phyloP scores from a whole-genome alignment of 2,888 invertebrate genomes.

The Latheticus oryzae region DNA sequence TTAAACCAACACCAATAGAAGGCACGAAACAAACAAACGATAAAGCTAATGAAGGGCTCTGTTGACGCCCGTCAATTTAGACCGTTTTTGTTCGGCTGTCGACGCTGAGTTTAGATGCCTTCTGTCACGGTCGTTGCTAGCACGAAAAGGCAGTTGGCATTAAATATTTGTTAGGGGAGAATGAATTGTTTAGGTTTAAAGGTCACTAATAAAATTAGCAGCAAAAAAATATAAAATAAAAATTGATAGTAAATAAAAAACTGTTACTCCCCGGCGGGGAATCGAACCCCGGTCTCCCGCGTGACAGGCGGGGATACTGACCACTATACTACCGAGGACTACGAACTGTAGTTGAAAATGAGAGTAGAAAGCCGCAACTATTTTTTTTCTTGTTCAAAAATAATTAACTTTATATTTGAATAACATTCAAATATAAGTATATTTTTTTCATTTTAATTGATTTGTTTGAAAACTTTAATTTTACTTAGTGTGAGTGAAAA shows the following conservation, averaged over 20 bases:
- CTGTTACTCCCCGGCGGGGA: slow-evolving; percentile 31
- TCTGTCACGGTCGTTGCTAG: slow-evolving; percentile 6
- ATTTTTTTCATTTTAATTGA: too few relatives aligned
- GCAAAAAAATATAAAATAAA: too few relatives aligned
- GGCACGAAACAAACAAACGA: slow-evolving; percentile 40
- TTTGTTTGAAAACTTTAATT: too few relatives aligned
- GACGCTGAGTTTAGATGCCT: slow-evolving; percentile 32
- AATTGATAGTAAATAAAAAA: too few relatives aligned
- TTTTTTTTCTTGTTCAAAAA: too few relatives aligned
- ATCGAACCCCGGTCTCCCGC: slow-evolving; percentile 27
- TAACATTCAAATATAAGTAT: too few relatives aligned
- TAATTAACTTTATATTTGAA: too few relatives aligned
- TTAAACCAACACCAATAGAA: slow-evolving; percentile 38
- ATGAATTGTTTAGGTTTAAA: too few relatives aligned
- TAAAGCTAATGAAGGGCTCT: slow-evolving; percentile 37
- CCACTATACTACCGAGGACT: slow-evolving; percentile 32
- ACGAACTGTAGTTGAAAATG: too few relatives aligned
- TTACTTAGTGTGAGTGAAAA: too few relatives aligned
- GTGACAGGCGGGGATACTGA: slow-evolving; percentile 26
- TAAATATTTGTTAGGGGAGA: slow-evolving; percentile 8
- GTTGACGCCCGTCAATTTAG: slow-evolving; percentile 36
- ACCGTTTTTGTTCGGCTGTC: slow-evolving; percentile 33
- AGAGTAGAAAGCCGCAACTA: too few relatives aligned
- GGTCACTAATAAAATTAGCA: too few relatives aligned
- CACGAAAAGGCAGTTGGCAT: slow-evolving; percentile 26